These are phyloP conservation scores for Terrapene triunguis DNA, from an alignment of 2,113 vertebrate genomes.

Conservation along the genomic window DNA sequence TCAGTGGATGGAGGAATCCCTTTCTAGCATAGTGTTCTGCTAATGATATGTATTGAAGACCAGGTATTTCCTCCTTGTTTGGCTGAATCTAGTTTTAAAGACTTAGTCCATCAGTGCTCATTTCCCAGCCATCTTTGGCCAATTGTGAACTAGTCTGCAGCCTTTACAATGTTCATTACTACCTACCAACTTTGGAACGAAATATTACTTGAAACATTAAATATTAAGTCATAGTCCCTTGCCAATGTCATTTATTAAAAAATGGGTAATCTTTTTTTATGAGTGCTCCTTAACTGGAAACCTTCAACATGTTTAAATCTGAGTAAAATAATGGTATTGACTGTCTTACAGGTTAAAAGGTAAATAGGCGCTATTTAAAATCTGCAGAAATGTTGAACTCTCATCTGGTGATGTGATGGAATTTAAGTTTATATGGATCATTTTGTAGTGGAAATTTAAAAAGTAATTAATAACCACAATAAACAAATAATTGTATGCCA, in stretches of 20 bases:
- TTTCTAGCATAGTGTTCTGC: too few species aligned
- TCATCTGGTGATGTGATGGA: neutral
- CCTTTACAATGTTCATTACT: neutral
- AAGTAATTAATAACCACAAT: neutral
- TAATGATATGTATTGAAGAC: too few species aligned
- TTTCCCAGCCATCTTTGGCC: too few species aligned
- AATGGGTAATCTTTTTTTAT: neutral
- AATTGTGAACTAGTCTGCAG: too few species aligned
- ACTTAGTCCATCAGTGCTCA: too few species aligned
- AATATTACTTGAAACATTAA: neutral
- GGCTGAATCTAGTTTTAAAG: too few species aligned
- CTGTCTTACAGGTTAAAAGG: neutral
- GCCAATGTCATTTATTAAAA: neutral
- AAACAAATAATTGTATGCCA: neutral
- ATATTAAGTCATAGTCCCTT: neutral
- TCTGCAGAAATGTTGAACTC: neutral
- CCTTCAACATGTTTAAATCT: neutral
- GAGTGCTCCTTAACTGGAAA: neutral
- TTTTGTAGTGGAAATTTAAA: neutral
- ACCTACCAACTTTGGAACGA: neutral
- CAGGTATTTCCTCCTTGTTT: too few species aligned
- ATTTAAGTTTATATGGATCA: neutral
- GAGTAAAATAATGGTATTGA: neutral
- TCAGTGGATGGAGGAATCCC: too few species aligned
- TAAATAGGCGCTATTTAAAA: neutral